A percentile compares a stretch with the other conserved stretches of the same genome.
Conservation (phyloP, 2,797 vertebrate species). For the Chloroceryle inda region DNA sequence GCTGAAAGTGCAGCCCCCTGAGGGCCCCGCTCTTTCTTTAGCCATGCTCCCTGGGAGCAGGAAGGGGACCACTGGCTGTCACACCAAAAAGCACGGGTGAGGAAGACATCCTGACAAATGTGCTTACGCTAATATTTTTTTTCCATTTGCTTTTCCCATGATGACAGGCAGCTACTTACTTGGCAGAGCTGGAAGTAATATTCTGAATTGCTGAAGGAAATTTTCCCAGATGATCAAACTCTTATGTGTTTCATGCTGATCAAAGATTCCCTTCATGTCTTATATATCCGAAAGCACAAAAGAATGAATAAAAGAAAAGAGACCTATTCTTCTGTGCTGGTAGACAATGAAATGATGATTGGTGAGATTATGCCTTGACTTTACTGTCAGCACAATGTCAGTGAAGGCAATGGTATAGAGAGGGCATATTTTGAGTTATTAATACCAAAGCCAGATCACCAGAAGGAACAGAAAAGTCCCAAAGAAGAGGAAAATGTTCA, state of each 20-base stretch:
- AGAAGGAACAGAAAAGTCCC: conserved; percentile 13
- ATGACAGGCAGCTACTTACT: conserved; percentile 42
- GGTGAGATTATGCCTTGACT: conserved; percentile 57
- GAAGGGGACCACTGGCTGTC: neutral
- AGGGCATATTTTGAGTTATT: neutral
- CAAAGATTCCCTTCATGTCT: conserved; percentile 56
- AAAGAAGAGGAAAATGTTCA: neutral
- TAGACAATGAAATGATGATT: conserved; percentile 70
- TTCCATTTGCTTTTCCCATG: neutral
- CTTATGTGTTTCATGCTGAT: conserved; percentile 36
- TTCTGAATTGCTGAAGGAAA: conserved; percentile 36
- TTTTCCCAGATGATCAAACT: conserved; percentile 52
- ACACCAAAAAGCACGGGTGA: accelerated
- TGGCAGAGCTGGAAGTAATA: conserved; percentile 40
- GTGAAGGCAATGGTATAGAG: neutral
- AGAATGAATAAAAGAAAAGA: conserved; percentile 28
- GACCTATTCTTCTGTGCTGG: conserved; percentile 12
- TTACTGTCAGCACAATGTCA: conserved; percentile 59
- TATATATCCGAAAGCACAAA: conserved; percentile 30
- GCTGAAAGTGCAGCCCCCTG: neutral
- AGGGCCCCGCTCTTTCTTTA: neutral
- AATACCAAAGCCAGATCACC: neutral
- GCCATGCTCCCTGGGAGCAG: neutral
- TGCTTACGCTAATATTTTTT: neutral
- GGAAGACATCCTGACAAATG: conserved; percentile 16